These are phyloP conservation scores for Crambe crambe DNA, from an alignment of 37 sponge, comb jelly and placozoan species.

Conservation along the genomic window DNA sequence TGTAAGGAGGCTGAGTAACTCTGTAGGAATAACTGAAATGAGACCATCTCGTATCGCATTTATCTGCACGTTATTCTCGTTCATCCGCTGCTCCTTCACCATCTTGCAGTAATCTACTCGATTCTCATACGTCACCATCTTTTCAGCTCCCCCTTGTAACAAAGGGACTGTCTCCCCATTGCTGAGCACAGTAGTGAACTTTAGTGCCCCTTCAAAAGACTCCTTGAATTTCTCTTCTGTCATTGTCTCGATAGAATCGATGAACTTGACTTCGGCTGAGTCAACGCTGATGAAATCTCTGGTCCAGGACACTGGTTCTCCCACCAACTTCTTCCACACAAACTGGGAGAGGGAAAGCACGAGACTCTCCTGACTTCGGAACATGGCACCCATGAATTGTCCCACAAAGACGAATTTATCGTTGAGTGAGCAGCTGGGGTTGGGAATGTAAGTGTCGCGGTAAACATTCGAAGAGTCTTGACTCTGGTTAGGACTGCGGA, in stretches of 20 bases:
- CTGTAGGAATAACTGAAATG: constrained; percentile 65
- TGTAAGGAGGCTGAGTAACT: constrained; percentile 75
- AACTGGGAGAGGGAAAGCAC: constrained; percentile 87
- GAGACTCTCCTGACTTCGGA: constrained; percentile 78
- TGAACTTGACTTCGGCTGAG: constrained; percentile 79
- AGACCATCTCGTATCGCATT: constrained; percentile 67
- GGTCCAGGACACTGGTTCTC: constrained; percentile 83
- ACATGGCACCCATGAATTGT: constrained; percentile 89
- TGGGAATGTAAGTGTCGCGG: constrained; percentile 85
- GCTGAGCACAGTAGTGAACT: constrained; percentile 80
- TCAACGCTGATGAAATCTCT: constrained; percentile 87
- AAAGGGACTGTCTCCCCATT: constrained; percentile 62
- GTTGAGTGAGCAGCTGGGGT: constrained; percentile 74
- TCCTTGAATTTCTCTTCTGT: constrained; percentile 66
- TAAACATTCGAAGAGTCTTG: constrained; percentile 88
- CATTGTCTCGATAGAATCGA: constrained; percentile 81
- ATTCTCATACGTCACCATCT: constrained; percentile 66
- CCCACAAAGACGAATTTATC: constrained; percentile 73
- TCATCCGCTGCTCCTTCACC: constrained; percentile 70
- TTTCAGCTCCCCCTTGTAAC: constrained; percentile 28
- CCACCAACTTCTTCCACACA: constrained; percentile 91
- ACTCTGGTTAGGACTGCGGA: constrained; percentile 89
- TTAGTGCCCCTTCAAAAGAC: constrained; percentile 63
- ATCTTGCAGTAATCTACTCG: constrained; percentile 68
- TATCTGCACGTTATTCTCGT: constrained; percentile 77